Evolutionary conservation across 92 coral and sea anemone genomes (phyloP).

Genomic region (Muricea muricata): DNA sequence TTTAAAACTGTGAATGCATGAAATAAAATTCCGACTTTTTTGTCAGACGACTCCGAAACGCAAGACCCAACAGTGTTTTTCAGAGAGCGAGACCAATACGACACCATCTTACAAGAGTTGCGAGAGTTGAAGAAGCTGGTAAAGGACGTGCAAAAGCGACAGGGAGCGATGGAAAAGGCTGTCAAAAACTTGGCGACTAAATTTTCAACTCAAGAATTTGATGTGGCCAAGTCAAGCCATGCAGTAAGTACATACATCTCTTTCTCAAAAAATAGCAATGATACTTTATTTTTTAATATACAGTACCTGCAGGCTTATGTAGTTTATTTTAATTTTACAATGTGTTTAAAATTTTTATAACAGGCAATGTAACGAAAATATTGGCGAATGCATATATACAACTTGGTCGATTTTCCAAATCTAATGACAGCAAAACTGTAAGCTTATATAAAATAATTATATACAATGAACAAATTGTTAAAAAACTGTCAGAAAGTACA

Average conservation of each 20-base stretch:
- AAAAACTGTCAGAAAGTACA: too few relatives aligned
- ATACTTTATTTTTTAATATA: too few relatives aligned
- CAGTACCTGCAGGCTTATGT: background rate
- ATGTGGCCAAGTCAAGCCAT: background rate
- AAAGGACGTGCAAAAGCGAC: too few relatives aligned
- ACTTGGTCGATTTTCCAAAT: background rate
- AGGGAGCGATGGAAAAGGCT: too few relatives aligned
- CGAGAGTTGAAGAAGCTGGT: too few relatives aligned
- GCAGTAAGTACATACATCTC: background rate
- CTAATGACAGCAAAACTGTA: too few relatives aligned
- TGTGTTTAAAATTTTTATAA: background rate
- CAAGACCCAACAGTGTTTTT: too few relatives aligned
- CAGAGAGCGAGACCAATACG: too few relatives aligned
- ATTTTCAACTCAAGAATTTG: background rate
- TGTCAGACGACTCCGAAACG: background rate
- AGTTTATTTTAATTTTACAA: too few relatives aligned
- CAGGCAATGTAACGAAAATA: background rate
- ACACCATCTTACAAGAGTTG: too few relatives aligned
- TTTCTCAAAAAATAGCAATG: background rate
- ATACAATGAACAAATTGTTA: too few relatives aligned
- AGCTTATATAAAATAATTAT: background rate
- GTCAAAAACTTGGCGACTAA: background rate
- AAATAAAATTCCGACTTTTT: too few relatives aligned
- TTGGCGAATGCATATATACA: background rate
- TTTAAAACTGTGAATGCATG: background rate